Conservation (phyloP, 2,888 invertebrate genomes). For the Cordilura impudica region DNA sequence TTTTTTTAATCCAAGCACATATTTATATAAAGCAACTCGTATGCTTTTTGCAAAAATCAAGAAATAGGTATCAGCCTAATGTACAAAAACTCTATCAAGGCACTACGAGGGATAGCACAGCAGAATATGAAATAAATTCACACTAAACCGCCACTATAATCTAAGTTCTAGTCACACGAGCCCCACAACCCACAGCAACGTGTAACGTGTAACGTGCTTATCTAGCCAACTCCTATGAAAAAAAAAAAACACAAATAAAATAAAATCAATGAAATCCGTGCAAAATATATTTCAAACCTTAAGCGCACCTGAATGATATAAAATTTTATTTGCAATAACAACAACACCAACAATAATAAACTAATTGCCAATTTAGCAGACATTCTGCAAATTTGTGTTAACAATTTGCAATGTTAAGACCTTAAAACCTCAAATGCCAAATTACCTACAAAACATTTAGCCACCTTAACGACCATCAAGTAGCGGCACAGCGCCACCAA, state of each 20-base stretch:
- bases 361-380: not conserved
- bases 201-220: slow-evolving; percentile 9
- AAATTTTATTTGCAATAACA: not conserved
- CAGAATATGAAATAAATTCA: slow-evolving; percentile 40
- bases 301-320: slow-evolving; percentile 38
- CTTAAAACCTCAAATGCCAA: slow-evolving; percentile 38
- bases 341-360: not conserved
- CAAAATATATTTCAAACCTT: slow-evolving; percentile 17
- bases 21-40: too few species aligned
- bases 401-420: slow-evolving; percentile 19
- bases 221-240: not conserved
- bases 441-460: slow-evolving; percentile 20
- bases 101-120: slow-evolving; percentile 5
- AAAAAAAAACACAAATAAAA: slow-evolving; percentile 3
- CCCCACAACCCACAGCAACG: slow-evolving; percentile 32
- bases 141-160: slow-evolving; percentile 52
- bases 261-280: slow-evolving; percentile 35
- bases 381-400: not conserved
- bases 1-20: too few species aligned
- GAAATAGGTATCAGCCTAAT: too few species aligned
- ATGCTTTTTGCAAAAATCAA: too few species aligned
- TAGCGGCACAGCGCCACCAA: not conserved
- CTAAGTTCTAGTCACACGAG: slow-evolving; percentile 21
- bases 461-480: not conserved
- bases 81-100: not conserved